A percentile compares a stretch with the other conserved stretches of the same genome.
These are phyloP conservation scores for Bradypus variegatus DNA, from an alignment of 2,797 vertebrate species.

Conservation along the genomic window DNA sequence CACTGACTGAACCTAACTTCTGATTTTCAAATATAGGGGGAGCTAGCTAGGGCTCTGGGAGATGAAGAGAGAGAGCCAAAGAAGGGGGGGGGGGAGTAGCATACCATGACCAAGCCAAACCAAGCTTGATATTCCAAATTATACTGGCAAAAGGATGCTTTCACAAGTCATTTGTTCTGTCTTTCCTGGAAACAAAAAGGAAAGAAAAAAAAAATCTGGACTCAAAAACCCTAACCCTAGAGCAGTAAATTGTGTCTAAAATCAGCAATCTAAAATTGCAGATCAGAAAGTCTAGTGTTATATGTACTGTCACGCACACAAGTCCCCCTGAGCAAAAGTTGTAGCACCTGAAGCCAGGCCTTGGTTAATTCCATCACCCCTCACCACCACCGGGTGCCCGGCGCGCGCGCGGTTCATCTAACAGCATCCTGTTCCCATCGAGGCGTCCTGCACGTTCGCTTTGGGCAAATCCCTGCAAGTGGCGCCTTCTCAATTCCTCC, in stretches of 20 bases:
- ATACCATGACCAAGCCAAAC: slow-evolving; percentile 43
- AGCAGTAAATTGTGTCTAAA: neutral
- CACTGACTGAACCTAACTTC: slow-evolving; percentile 23
- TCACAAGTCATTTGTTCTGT: slow-evolving; percentile 56
- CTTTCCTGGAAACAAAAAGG: slow-evolving; percentile 38
- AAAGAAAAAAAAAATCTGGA: slow-evolving; percentile 46
- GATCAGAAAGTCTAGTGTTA: neutral
- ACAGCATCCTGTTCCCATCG: neutral
- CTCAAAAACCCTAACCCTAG: slow-evolving; percentile 38
- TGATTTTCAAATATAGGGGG: slow-evolving; percentile 10
- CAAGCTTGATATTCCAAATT: slow-evolving; percentile 47
- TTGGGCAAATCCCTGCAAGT: neutral
- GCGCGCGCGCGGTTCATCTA: neutral
- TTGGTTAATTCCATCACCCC: neutral
- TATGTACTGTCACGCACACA: neutral
- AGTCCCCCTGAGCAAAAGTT: slow-evolving; percentile 45
- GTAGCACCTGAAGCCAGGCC: neutral
- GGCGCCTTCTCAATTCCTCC: neutral
- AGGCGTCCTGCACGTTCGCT: neutral
- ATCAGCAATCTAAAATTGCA: neutral
- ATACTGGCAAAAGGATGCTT: slow-evolving; percentile 43
- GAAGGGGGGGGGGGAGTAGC: neutral
- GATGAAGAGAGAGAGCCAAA: neutral
- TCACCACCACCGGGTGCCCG: neutral
- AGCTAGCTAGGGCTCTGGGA: neutral